phyloP scores from a whole-genome alignment of 2,888 invertebrate genomes.

The Acleris cristana region DNA sequence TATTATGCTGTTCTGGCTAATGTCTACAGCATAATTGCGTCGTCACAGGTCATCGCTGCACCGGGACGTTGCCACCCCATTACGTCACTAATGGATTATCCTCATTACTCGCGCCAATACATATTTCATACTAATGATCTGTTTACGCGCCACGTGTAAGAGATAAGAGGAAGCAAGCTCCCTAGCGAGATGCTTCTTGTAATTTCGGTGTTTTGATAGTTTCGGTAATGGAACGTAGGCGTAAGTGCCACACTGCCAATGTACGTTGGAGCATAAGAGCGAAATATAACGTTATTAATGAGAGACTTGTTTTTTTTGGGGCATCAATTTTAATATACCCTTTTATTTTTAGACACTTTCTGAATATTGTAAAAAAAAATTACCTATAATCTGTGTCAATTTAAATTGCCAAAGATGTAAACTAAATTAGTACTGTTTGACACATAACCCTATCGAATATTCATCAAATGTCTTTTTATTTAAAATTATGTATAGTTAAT shows the following conservation, averaged over 20 bases:
- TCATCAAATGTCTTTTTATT: too few species aligned
- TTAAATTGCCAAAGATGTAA: too few species aligned
- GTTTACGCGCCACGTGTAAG: slow-evolving; percentile 17
- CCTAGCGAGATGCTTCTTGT: slow-evolving; percentile 10
- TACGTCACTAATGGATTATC: slow-evolving; percentile 41
- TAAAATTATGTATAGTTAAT: too few species aligned
- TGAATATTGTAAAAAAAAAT: too few species aligned
- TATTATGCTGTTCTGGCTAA: background rate
- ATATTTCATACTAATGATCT: slow-evolving; percentile 33
- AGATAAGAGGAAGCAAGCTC: slow-evolving; percentile 8
- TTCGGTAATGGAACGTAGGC: background rate
- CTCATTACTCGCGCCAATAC: slow-evolving; percentile 32
- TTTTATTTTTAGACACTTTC: too few species aligned
- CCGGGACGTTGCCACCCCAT: slow-evolving; percentile 37
- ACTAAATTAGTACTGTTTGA: too few species aligned
- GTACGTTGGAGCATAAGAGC: too few species aligned
- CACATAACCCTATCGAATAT: too few species aligned
- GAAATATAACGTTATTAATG: too few species aligned
- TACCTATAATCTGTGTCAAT: too few species aligned
- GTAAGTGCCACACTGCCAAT: background rate
- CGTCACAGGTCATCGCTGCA: slow-evolving; percentile 36
- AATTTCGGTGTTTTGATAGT: background rate
- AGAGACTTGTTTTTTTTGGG: too few species aligned
- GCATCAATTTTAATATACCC: too few species aligned
- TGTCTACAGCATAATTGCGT: slow-evolving; percentile 15